Evolutionary conservation across 2,888 invertebrate genomes (phyloP).

Genomic region (Zaprionus obscuricornis): DNA sequence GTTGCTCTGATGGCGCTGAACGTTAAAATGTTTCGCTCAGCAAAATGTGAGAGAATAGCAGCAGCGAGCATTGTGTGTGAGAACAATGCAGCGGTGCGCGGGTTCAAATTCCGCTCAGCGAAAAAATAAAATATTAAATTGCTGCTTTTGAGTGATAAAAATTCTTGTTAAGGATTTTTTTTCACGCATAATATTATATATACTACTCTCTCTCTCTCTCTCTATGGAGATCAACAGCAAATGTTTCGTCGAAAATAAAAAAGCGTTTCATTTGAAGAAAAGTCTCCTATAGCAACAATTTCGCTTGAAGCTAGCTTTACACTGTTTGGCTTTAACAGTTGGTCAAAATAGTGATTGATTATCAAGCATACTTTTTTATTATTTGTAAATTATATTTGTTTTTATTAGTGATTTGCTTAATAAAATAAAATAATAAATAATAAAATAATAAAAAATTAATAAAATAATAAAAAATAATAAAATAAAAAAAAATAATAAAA

Average conservation of each 20-base stretch:
- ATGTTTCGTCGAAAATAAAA: constrained; percentile 39
- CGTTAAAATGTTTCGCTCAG: not conserved
- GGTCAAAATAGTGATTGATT: constrained; percentile 21
- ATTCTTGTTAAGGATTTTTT: too few species aligned
- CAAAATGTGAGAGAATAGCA: not conserved
- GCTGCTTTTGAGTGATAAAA: too few species aligned
- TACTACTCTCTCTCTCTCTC: not conserved
- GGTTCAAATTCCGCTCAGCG: constrained; percentile 5
- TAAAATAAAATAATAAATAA: not conserved
- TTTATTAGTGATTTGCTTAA: not conserved
- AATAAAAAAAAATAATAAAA: too few species aligned
- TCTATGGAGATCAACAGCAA: constrained; percentile 70
- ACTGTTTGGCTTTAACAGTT: constrained; percentile 9
- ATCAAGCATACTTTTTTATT: constrained; percentile 26
- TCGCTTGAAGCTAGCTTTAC: constrained; percentile 33
- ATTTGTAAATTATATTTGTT: not conserved
- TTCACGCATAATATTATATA: too few species aligned
- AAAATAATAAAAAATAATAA: too few species aligned
- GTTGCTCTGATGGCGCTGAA: not conserved
- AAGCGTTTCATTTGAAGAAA: constrained; percentile 70
- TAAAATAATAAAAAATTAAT: too few species aligned
- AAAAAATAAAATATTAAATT: too few species aligned
- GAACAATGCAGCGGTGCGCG: too few species aligned
- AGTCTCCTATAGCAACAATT: constrained; percentile 61
- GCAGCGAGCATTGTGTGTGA: too few species aligned